Evolutionary conservation across 2,113 vertebrate species (phyloP).

Genomic region (Climacteris rufus): DNA sequence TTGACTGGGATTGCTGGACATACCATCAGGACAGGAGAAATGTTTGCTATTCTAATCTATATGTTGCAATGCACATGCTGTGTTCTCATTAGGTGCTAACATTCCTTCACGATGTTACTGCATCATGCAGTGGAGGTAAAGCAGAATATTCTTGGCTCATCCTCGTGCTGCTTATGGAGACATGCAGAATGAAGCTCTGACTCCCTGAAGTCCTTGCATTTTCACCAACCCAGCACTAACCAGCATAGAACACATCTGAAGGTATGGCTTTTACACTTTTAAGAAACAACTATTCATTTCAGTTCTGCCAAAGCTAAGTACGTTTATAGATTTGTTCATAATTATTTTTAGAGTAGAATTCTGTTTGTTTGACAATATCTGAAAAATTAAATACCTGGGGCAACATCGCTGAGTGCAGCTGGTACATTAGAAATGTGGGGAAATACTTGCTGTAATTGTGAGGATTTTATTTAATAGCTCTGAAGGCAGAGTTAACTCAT

Average conservation of each 20-base stretch:
- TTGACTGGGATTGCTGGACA: background rate
- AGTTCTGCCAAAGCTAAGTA: constrained; percentile 30
- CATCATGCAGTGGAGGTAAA: background rate
- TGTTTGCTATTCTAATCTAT: background rate
- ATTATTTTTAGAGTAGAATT: constrained; percentile 59
- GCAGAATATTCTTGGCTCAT: background rate
- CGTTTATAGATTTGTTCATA: constrained; percentile 14
- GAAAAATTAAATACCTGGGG: constrained; percentile 57
- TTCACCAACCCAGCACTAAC: background rate
- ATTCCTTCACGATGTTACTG: background rate
- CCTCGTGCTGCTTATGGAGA: rapidly evolving
- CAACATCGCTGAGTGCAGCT: background rate
- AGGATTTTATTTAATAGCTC: background rate
- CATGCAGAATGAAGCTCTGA: background rate
- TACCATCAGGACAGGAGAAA: background rate
- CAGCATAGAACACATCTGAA: background rate
- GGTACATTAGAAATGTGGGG: background rate
- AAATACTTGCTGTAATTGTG: constrained; percentile 7
- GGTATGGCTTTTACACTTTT: background rate
- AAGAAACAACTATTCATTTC: background rate
- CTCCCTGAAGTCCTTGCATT: background rate
- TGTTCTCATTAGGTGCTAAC: background rate
- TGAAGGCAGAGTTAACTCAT: background rate
- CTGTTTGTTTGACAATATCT: constrained; percentile 55
- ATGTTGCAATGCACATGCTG: background rate